These are phyloP conservation scores for Lipotes vexillifer DNA, from an alignment of 2,113 vertebrate genomes.

Conservation along the genomic window DNA sequence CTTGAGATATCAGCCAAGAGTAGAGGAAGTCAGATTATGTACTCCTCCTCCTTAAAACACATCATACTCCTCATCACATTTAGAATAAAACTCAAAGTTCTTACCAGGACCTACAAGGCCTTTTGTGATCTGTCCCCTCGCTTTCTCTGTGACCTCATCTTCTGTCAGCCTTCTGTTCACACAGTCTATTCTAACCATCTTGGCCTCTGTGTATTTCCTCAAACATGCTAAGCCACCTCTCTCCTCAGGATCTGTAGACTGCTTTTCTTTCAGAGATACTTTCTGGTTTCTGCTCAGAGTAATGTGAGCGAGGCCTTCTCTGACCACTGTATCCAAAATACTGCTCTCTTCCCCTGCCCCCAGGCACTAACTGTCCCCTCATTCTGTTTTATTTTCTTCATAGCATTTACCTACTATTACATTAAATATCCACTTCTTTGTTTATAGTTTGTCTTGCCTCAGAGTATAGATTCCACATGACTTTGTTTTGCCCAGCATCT, in stretches of 20 bases:
- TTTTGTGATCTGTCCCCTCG: neutral
- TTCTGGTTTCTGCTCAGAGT: neutral
- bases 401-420: neutral
- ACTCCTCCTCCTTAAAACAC: neutral
- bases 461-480: neutral
- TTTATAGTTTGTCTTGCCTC: neutral
- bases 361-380: neutral
- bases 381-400: neutral
- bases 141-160: neutral
- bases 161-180: neutral
- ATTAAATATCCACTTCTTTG: neutral
- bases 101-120: neutral
- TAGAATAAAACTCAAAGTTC: neutral
- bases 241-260: neutral
- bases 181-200: neutral
- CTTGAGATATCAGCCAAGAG: neutral
- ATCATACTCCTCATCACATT: neutral
- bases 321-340: neutral
- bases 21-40: neutral
- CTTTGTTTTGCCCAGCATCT: neutral
- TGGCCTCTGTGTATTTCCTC: neutral
- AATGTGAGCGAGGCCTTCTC: neutral
- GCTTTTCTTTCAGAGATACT: neutral
- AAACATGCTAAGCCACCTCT: neutral
- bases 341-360: neutral